Percentiles rank a stretch among this genome's conserved stretches.
These are phyloP conservation scores for Melanotaenia nigrans DNA, from an alignment of 2,797 vertebrate genomes.

Conservation along the genomic window DNA sequence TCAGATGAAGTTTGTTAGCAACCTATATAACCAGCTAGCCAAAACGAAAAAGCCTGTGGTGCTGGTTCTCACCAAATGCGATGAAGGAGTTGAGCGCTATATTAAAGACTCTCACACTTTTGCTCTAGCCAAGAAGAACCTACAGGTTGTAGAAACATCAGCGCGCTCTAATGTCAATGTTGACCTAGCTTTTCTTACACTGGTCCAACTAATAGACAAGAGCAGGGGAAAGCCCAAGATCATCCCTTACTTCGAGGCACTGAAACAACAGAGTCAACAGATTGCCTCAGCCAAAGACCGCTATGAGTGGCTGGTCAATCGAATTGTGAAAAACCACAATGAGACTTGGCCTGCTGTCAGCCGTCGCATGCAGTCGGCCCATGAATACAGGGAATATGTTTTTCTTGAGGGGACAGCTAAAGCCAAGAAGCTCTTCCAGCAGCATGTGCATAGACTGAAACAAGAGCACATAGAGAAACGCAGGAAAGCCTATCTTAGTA, in stretches of 20 bases:
- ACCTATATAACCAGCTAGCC: slow-evolving; percentile 93
- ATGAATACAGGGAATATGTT: slow-evolving; percentile 94
- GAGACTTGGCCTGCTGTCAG: slow-evolving; percentile 88
- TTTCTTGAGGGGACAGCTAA: slow-evolving; percentile 95
- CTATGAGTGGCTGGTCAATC: slow-evolving; percentile 94
- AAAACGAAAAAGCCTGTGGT: slow-evolving; percentile 97
- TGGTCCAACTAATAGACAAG: slow-evolving; percentile 94
- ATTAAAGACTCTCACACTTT: slow-evolving; percentile 97
- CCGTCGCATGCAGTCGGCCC: slow-evolving; percentile 88
- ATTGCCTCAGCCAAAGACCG: slow-evolving; percentile 96
- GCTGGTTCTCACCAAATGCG: slow-evolving; percentile 95
- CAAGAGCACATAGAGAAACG: slow-evolving; percentile 94
- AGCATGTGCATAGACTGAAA: slow-evolving; percentile 94
- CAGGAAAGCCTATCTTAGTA: slow-evolving; percentile 86
- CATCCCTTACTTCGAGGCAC: slow-evolving; percentile 95
- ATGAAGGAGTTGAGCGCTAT: slow-evolving; percentile 98
- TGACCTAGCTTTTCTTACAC: slow-evolving; percentile 94
- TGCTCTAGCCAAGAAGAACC: slow-evolving; percentile 95
- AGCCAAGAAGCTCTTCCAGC: slow-evolving; percentile 94
- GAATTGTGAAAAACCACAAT: slow-evolving; percentile 92
- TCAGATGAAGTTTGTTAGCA: slow-evolving; percentile 95
- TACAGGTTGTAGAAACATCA: slow-evolving; percentile 97
- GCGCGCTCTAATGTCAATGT: slow-evolving; percentile 97
- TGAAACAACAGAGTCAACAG: slow-evolving; percentile 98
- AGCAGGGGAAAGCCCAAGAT: slow-evolving; percentile 95